Evolutionary conservation across 2,113 vertebrate species (phyloP).

Genomic region (Phylloscopus trochilus): DNA sequence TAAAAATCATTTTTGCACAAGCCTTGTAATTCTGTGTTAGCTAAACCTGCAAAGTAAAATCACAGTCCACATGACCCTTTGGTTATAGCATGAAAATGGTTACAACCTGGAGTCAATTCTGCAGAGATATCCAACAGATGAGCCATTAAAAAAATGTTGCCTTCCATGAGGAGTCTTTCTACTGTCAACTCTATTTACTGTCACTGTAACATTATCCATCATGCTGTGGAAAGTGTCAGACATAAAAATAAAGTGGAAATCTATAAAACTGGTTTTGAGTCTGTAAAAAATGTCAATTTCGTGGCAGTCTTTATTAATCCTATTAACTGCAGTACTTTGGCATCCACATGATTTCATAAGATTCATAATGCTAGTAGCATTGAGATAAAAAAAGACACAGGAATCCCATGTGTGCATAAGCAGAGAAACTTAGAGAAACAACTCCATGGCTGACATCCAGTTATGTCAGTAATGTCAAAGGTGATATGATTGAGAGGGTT

Average conservation of each 20-base stretch:
- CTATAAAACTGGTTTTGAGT: conserved; percentile 25
- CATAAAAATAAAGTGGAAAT: conserved; percentile 54
- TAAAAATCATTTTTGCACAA: not conserved
- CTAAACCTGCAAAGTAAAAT: not conserved
- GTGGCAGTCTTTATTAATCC: conserved; percentile 13
- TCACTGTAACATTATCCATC: conserved; percentile 22
- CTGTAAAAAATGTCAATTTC: conserved; percentile 2
- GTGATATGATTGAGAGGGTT: not conserved
- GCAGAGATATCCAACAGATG: not conserved
- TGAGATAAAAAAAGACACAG: not conserved
- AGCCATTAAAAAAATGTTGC: not conserved
- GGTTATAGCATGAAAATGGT: not conserved
- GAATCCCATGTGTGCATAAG: not conserved
- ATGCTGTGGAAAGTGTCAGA: not conserved
- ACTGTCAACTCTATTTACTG: not conserved
- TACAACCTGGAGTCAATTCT: not conserved
- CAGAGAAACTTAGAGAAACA: not conserved
- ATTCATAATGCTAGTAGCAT: not conserved
- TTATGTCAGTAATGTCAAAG: not conserved
- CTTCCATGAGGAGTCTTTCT: not conserved
- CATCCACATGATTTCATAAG: not conserved
- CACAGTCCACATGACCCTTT: not conserved
- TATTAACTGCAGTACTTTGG: not conserved
- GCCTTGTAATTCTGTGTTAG: not conserved
- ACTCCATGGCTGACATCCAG: not conserved